phyloP scores from a whole-genome alignment of 2,888 invertebrate genomes.

The Yponomeuta evonymella region DNA sequence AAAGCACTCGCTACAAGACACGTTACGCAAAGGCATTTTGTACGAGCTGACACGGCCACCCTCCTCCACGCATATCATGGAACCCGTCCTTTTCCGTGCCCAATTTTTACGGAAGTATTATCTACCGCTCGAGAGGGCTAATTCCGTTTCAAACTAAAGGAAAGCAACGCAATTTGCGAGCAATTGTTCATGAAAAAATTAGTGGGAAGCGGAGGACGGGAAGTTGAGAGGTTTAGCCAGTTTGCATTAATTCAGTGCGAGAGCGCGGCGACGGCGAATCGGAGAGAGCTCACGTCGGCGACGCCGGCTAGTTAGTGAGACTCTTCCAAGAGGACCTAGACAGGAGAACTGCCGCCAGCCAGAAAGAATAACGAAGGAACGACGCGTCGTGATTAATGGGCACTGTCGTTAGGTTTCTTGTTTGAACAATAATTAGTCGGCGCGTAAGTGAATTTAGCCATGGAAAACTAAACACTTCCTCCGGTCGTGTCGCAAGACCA shows the following conservation, averaged over 20 bases:
- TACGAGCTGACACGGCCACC: conserved; percentile 31
- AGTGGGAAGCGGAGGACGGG: neutral
- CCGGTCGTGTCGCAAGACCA: conserved; percentile 20
- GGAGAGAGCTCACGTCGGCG: neutral
- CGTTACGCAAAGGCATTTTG: conserved; percentile 42
- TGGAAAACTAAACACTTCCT: conserved; percentile 44
- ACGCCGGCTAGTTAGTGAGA: neutral
- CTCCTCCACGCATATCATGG: conserved; percentile 14
- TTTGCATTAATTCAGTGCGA: conserved; percentile 11
- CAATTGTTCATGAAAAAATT: conserved; percentile 8
- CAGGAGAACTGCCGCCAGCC: conserved; percentile 32
- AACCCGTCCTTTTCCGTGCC: conserved; percentile 9
- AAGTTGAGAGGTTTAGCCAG: conserved; percentile 9
- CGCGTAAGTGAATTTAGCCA: conserved; percentile 43
- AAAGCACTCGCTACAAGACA: conserved; percentile 43
- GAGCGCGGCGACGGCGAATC: neutral
- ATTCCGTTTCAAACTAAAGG: conserved; percentile 4
- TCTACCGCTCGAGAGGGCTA: neutral
- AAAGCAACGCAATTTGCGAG: conserved; percentile 1
- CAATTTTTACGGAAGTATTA: conserved; percentile 7
- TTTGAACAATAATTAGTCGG: conserved; percentile 58
- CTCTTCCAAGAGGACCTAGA: neutral
- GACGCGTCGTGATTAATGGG: conserved; percentile 48
- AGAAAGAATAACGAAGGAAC: conserved; percentile 27
- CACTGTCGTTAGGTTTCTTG: conserved; percentile 51